These are phyloP conservation scores for Stenoptilia bipunctidactyla DNA, from an alignment of 2,888 invertebrate species.

Conservation along the genomic window DNA sequence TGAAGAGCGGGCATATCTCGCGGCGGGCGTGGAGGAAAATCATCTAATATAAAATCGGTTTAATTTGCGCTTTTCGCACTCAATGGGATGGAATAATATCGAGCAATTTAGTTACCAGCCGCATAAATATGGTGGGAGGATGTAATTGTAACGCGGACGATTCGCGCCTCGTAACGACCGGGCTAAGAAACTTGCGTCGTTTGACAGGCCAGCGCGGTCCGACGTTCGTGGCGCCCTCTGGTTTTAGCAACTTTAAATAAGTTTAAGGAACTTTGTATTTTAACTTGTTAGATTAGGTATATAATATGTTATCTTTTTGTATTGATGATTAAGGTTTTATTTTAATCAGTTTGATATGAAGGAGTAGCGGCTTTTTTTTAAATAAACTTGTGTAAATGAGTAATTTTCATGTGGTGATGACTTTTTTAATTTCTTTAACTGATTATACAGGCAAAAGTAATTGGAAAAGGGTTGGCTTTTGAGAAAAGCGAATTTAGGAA, in stretches of 20 bases:
- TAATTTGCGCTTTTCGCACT: constrained; percentile 73
- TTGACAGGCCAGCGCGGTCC: constrained; percentile 6
- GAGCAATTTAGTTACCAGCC: constrained; percentile 71
- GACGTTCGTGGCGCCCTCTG: constrained; percentile 16
- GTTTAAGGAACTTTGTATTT: no score
- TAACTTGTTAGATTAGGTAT: no score
- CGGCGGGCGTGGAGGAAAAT: constrained; percentile 63
- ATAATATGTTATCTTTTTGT: no score
- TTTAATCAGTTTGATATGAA: no score
- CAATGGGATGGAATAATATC: constrained; percentile 72
- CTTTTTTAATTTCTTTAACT: no score
- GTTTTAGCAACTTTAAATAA: not conserved
- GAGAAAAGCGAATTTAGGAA: no score
- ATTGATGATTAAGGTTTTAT: no score
- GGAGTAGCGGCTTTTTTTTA: no score
- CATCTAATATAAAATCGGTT: constrained; percentile 72
- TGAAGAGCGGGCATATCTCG: constrained; percentile 65
- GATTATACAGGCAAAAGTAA: no score
- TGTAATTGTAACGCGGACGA: constrained; percentile 69
- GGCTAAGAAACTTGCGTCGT: constrained; percentile 63
- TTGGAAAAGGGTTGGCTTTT: no score
- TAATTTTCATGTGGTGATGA: constrained; percentile 14
- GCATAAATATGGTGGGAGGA: constrained; percentile 68
- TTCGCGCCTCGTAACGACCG: constrained; percentile 69
- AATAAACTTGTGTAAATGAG: no score